These are phyloP conservation scores for Zalophus californianus DNA, from an alignment of 2,797 vertebrate species.

Conservation along the genomic window DNA sequence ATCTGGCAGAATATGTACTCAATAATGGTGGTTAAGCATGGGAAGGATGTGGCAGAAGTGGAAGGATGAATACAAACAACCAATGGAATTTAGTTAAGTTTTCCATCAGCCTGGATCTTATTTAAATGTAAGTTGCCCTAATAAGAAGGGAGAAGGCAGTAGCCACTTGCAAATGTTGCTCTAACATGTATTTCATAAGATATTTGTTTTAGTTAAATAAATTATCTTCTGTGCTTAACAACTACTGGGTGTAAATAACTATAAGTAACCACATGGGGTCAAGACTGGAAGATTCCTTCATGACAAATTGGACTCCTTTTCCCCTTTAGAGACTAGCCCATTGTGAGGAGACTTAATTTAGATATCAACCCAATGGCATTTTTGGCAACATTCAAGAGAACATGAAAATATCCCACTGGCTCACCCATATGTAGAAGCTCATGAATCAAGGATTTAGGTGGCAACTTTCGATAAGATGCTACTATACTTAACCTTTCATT, in stretches of 20 bases:
- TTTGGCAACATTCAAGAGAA: background rate
- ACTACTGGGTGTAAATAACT: background rate
- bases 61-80: background rate
- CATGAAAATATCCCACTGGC: background rate
- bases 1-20: background rate
- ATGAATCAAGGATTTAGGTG: background rate
- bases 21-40: background rate
- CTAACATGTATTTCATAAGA: background rate
- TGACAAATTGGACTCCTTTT: background rate
- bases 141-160: background rate
- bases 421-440: background rate
- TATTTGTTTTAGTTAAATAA: background rate
- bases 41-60: background rate
- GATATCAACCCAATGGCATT: background rate
- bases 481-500: background rate
- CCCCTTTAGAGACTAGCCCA: background rate
- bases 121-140: conserved; percentile 9
- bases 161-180: background rate
- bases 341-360: background rate
- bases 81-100: background rate
- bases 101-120: background rate
- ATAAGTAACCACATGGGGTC: background rate
- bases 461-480: background rate
- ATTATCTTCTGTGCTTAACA: background rate
- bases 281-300: background rate